Conservation (phyloP, 2,888 invertebrate genomes). For the Ryuthela nishihirai region DNA sequence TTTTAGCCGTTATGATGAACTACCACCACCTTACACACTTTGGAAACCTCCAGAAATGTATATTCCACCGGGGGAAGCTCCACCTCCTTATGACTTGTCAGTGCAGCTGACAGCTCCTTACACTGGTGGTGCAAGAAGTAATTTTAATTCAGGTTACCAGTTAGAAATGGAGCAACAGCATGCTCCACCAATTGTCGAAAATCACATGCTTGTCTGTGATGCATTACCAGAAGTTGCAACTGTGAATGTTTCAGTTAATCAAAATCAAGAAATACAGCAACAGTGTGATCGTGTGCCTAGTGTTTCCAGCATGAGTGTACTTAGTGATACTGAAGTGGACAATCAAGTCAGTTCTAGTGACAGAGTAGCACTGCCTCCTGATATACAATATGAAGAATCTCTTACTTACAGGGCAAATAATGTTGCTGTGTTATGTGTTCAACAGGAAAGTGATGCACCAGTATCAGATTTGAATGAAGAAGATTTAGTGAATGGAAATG, state of each 20-base stretch:
- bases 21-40: constrained; percentile 64
- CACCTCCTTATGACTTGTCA: constrained; percentile 74
- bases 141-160: neutral
- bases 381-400: constrained; percentile 34
- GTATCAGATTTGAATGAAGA: neutral
- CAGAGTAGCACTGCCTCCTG: constrained; percentile 23
- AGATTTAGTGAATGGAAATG: constrained; percentile 9
- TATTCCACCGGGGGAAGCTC: constrained; percentile 78
- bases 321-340: constrained; percentile 20
- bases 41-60: constrained; percentile 81
- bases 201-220: neutral
- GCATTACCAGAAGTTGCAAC: no score
- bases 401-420: constrained; percentile 14
- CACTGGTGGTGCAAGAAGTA: constrained; percentile 8
- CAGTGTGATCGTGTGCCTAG: neutral
- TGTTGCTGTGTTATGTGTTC: neutral
- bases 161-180: constrained; percentile 9
- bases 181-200: neutral
- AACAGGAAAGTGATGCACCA: neutral
- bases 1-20: constrained; percentile 56
- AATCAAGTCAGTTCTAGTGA: constrained; percentile 15
- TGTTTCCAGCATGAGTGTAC: neutral
- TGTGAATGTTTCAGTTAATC: neutral
- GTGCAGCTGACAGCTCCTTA: constrained; percentile 29
- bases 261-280: neutral